A percentile compares a stretch with the other conserved stretches of the same genome.
These are phyloP conservation scores for Oxyteleia sp. DNA, from an alignment of 2,888 invertebrate species.

Conservation along the genomic window DNA sequence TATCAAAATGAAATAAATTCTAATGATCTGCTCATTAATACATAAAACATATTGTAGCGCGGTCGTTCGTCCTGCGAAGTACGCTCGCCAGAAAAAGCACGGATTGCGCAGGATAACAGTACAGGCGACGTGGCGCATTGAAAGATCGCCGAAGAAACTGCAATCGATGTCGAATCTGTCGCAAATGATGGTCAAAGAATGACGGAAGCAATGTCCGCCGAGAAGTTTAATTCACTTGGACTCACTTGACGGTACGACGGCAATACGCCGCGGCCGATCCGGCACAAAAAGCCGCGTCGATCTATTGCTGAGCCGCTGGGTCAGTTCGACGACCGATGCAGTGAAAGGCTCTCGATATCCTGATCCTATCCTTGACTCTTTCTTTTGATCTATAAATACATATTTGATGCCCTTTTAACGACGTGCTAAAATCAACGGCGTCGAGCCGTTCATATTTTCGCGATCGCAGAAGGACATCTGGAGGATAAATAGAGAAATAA, in stretches of 20 bases:
- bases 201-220: constrained; percentile 54
- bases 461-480: neutral
- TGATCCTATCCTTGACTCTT: constrained; percentile 72
- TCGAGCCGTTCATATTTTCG: neutral
- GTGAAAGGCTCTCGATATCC: constrained; percentile 72
- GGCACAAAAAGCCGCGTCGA: constrained; percentile 64
- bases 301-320: constrained; percentile 71
- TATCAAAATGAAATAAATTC: constrained; percentile 14
- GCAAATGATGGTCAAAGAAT: constrained; percentile 19
- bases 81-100: constrained; percentile 22
- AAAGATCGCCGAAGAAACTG: constrained; percentile 49
- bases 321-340: constrained; percentile 76
- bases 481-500: no score
- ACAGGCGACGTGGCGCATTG: constrained; percentile 49
- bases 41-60: constrained; percentile 52
- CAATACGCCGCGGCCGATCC: constrained; percentile 51
- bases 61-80: constrained; percentile 20
- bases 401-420: constrained; percentile 60
- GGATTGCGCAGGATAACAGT: constrained; percentile 37
- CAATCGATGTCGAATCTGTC: constrained; percentile 61
- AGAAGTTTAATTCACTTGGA: constrained; percentile 53
- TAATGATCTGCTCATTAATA: constrained; percentile 38
- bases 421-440: constrained; percentile 29
- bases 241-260: constrained; percentile 61
- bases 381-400: constrained; percentile 71